A percentile compares a stretch with the other conserved stretches of the same genome.
Evolutionary conservation across 2,113 vertebrate species (phyloP).

Genomic region (Eidolon helvum): DNA sequence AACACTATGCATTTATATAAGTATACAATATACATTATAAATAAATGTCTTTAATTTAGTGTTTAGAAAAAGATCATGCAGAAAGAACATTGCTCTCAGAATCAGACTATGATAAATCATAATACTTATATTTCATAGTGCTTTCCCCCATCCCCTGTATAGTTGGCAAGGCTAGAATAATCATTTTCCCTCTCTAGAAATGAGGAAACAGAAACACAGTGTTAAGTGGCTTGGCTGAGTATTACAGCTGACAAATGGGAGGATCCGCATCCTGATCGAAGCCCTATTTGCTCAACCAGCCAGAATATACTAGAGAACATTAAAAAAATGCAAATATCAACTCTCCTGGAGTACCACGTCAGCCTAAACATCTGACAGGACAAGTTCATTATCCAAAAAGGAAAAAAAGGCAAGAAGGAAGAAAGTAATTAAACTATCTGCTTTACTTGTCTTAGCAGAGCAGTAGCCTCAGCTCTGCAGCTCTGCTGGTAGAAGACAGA

Average conservation of each 20-base stretch:
- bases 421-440: not conserved
- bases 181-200: not conserved
- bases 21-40: not conserved
- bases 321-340: not conserved
- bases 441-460: not conserved
- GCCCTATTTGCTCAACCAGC: not conserved
- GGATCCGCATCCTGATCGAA: rapidly evolving
- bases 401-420: not conserved
- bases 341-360: not conserved
- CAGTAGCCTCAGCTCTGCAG: not conserved
- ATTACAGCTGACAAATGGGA: rapidly evolving
- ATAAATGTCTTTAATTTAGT: not conserved
- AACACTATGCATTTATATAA: not conserved
- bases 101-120: not conserved
- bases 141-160: not conserved
- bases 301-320: not conserved
- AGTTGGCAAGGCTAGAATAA: rapidly evolving
- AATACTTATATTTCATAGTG: rapidly evolving
- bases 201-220: not conserved
- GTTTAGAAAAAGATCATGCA: not conserved
- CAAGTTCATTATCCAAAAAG: not conserved
- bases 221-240: not conserved
- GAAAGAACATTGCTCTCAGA: not conserved
- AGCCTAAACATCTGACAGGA: not conserved
- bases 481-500: not conserved